Conservation (phyloP, 2,888 invertebrate species). For the Nyleta sp. region DNA sequence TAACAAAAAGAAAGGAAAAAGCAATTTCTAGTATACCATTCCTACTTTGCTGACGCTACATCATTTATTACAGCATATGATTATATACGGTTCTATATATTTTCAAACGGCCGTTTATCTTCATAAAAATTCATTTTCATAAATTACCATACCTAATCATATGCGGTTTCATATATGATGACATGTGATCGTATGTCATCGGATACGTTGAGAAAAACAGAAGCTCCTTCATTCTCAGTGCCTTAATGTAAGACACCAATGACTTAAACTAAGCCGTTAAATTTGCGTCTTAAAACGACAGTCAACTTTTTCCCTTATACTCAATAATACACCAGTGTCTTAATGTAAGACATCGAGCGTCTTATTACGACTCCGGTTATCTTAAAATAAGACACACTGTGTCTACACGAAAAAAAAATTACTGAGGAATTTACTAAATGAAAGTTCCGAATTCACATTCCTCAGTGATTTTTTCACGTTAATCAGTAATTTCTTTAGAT, state of each 20-base stretch:
- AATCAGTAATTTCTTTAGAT: too few species aligned
- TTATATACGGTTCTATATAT: not conserved
- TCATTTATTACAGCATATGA: not conserved
- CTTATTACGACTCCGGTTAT: not conserved
- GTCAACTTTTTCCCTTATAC: too few species aligned
- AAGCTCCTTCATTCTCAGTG: too few species aligned
- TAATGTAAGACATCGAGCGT: not conserved
- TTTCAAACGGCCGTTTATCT: constrained; percentile 7
- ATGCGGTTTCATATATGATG: not conserved
- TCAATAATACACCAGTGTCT: not conserved
- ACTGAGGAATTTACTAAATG: too few species aligned
- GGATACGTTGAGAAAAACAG: constrained; percentile 1
- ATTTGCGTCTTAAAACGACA: too few species aligned
- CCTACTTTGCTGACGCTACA: constrained; percentile 7
- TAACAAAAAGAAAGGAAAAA: constrained; percentile 5
- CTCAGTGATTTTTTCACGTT: too few species aligned
- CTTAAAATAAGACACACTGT: too few species aligned
- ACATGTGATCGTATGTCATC: constrained; percentile 15
- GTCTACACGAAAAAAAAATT: too few species aligned
- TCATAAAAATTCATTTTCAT: constrained; percentile 8
- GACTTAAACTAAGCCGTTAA: too few species aligned
- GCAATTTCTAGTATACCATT: not conserved
- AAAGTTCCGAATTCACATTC: too few species aligned
- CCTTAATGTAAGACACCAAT: too few species aligned
- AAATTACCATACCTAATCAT: constrained; percentile 16